Evolutionary conservation across 2,888 invertebrate species (phyloP), one percentile per base, ranked within the genome.

Genomic region (Phoenoteleia sp.): DNA sequence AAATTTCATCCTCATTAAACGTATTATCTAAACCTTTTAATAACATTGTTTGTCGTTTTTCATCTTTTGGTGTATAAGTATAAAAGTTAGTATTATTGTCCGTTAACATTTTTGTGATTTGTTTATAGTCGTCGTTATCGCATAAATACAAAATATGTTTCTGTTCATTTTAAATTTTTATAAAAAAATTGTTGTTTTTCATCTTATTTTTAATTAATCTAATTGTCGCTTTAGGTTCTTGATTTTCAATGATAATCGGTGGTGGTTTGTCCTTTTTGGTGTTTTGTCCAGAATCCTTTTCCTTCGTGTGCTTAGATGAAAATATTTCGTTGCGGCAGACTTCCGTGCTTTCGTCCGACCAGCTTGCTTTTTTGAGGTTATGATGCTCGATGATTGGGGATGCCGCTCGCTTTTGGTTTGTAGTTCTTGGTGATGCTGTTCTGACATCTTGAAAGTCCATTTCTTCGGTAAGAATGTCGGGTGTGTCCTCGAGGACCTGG

Each of bases 1-100:
- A n/a, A n/a, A 52, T 52, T 13, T 52, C 25, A 23, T 25, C 13
- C 25, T 23, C 23, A 0, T 82, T 52, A 11, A 76, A 88, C 0
- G 47, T 21, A 0, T 66, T 62, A 0, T 86, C 84, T 0, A 86
- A 3, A 0, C 82, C 72, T 67, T 85, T 86, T 2, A 85, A 11
- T 1, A 87, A 0, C 0, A 81, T 7, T 0, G 86, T 80, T 33
- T 49, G 45, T 0, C 7, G 0, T 79, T 81, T 84, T 4, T 75
- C 77, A 0, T 25, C 4, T 67, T 76, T 76, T 0, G 74, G 77
- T 0, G 86, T 86, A 25, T 36, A 81, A 1, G 86, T 62, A 13
- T 33, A 84, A 15, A 25, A 58, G 4, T 21, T 33, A 3, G 58
- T 39, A 3, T 58, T 33, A n/a, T n/a, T n/a, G n/a, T n/a, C n/a